phyloP scores from a whole-genome alignment of 2,888 invertebrate genomes.

The Coecobrya sp. region DNA sequence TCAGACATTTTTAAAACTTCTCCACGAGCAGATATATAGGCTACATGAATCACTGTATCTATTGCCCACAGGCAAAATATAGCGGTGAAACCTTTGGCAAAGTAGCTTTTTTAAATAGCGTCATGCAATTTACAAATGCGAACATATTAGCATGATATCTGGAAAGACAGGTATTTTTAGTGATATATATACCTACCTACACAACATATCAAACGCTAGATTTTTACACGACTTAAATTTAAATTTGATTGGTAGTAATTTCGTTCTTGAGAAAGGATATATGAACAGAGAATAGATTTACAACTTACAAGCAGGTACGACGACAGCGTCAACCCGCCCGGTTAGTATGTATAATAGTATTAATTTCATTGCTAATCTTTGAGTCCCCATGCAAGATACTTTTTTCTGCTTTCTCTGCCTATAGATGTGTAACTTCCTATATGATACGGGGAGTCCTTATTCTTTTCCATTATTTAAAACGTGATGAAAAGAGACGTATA shows the following conservation, averaged over 20 bases:
- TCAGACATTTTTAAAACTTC: not conserved
- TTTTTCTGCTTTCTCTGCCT: not conserved
- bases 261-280: no score
- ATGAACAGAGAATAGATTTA: not conserved
- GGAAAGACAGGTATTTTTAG: constrained; percentile 71
- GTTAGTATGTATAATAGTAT: no score
- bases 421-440: not conserved
- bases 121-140: not conserved
- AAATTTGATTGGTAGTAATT: constrained; percentile 29
- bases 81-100: constrained; percentile 14
- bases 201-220: constrained; percentile 3
- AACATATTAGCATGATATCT: constrained; percentile 25
- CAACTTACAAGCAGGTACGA: no score
- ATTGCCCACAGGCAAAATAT: not conserved
- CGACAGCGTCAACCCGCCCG: no score
- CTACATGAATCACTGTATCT: not conserved
- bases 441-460: not conserved
- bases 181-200: not conserved
- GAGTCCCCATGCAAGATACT: no score
- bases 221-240: constrained; percentile 64
- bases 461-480: constrained; percentile 49
- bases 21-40: not conserved
- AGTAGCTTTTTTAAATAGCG: not conserved
- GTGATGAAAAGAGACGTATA: constrained; percentile 66
- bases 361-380: no score